Base-by-base conservation (phyloP, 2,888 invertebrate species). In the Nomada fucata region DNA sequence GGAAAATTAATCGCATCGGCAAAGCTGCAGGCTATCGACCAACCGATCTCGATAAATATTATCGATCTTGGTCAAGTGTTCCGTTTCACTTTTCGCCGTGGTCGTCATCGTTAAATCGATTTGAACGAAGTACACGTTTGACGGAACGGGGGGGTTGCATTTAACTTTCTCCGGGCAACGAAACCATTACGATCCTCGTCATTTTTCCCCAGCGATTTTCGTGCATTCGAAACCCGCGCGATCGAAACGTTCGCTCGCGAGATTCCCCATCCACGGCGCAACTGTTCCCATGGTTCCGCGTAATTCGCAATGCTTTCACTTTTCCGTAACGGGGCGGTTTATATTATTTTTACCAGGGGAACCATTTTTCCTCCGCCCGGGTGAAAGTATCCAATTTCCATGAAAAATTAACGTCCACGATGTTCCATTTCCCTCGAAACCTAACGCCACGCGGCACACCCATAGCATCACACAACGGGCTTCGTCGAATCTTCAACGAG, bases 331-430 rank as follows among this genome's bases (percentile, higher is more conserved):
- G 44, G 70, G 69, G 67, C 29, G 0, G 64, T 76, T 83, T 70
- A 67, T 76, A 67, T 70, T 55, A 76, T 80, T 82, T 36, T 69
- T 55, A 50, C 52, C 44, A 9, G 15, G 52, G 52, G 50, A 42
- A 57, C 69, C 36, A 26, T 60, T 63, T 69, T 23, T 11, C 47
- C 53, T 61, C 2, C 29, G 36, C 64, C 23, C 13, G 53, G 83
- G 83, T 73, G 83, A 83, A 83, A 83, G 83, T 83, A 67, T 76
- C 50, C 70, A 79, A 79, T 79, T 68, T 69, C 26, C n/a, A 42
- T 15, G 64, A 64, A 64, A 72, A 72, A 74, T 57, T 47, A 1
- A 36, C 36, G 36, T 36, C 36, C 36, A 36, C 36, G 36, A 36
- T 36, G 36, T 36, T 36, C 36, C 7, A 13, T 15, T 50, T 65